Percentiles rank a stretch among this genome's conserved stretches.
These are phyloP conservation scores for Maconellicoccus hirsutus DNA, from an alignment of 1,140 invertebrate species.

Conservation along the genomic window DNA sequence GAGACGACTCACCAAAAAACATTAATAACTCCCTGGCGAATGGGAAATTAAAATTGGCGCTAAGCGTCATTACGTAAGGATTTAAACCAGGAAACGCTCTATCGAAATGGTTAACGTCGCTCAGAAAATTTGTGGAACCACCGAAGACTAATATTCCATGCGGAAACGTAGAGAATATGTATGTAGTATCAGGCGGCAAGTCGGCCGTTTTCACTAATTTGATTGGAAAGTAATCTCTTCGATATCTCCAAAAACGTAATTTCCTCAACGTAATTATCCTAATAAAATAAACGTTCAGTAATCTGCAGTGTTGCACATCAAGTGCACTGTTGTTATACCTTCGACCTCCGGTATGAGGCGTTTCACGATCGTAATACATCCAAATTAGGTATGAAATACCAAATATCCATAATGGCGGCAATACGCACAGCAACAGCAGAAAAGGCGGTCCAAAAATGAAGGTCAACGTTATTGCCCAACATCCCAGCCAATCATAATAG, in stretches of 20 bases:
- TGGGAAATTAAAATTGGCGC: constrained; percentile 69
- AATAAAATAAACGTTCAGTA: neutral
- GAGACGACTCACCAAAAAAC: constrained; percentile 39
- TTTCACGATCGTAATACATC: constrained; percentile 52
- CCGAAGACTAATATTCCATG: constrained; percentile 76
- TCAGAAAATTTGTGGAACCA: constrained; percentile 62
- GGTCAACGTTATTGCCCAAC: neutral
- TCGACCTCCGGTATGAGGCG: constrained; percentile 47
- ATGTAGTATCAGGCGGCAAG: constrained; percentile 65
- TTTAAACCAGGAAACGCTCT: constrained; percentile 66
- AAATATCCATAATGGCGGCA: neutral
- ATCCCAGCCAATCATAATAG: neutral
- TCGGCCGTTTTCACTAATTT: constrained; percentile 69
- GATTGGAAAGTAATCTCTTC: constrained; percentile 72
- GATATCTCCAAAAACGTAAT: constrained; percentile 57
- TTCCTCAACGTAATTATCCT: constrained; percentile 44
- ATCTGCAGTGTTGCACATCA: too few species aligned
- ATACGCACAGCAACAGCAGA: neutral
- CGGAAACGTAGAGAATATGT: constrained; percentile 77
- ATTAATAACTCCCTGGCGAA: constrained; percentile 61
- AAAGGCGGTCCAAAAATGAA: neutral
- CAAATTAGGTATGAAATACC: constrained; percentile 46
- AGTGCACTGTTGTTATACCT: too few species aligned
- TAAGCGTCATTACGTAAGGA: constrained; percentile 58
- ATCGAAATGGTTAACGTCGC: constrained; percentile 57